Evolutionary conservation across 1,140 invertebrate species (phyloP).

Genomic region (Halyomorpha halys): DNA sequence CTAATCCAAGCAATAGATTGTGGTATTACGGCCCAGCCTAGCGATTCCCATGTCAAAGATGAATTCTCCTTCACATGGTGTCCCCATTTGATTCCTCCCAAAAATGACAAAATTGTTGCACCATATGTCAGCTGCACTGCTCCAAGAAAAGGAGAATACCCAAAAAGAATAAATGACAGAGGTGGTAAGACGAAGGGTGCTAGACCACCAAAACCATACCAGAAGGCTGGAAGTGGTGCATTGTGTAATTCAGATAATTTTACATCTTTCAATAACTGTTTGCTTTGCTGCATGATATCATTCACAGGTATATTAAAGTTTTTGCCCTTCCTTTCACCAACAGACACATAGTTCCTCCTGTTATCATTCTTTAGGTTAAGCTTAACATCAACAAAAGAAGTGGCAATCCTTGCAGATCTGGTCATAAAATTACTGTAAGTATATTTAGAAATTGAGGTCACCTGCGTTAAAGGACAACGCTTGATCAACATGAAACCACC

Average conservation of each 20-base stretch:
- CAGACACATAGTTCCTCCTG: too few relatives aligned
- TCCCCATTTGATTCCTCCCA: slow-evolving; percentile 28
- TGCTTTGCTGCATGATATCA: not conserved
- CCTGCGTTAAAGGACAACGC: too few relatives aligned
- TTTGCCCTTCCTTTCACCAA: too few relatives aligned
- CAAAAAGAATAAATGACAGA: slow-evolving; percentile 22
- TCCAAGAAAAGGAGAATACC: slow-evolving; percentile 24
- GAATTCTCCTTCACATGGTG: slow-evolving; percentile 7
- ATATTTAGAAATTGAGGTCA: too few relatives aligned
- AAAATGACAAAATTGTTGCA: slow-evolving; percentile 28
- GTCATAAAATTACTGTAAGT: too few relatives aligned
- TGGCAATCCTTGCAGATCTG: too few relatives aligned
- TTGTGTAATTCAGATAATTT: slow-evolving; percentile 6
- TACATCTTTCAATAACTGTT: not conserved
- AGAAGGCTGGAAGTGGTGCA: slow-evolving; percentile 23
- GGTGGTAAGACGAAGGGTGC: slow-evolving; percentile 26
- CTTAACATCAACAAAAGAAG: too few relatives aligned
- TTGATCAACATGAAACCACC: too few relatives aligned
- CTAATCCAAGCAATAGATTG: slow-evolving; percentile 25
- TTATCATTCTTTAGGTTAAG: too few relatives aligned
- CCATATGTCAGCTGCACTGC: slow-evolving; percentile 26
- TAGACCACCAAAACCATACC: slow-evolving; percentile 28
- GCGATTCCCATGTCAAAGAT: slow-evolving; percentile 13
- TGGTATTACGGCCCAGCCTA: slow-evolving; percentile 21
- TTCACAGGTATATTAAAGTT: too few relatives aligned